Percentiles rank a stretch among this genome's conserved stretches.
These are phyloP conservation scores for Anarrhichthys ocellatus DNA, from an alignment of 2,113 vertebrate genomes.

Conservation along the genomic window DNA sequence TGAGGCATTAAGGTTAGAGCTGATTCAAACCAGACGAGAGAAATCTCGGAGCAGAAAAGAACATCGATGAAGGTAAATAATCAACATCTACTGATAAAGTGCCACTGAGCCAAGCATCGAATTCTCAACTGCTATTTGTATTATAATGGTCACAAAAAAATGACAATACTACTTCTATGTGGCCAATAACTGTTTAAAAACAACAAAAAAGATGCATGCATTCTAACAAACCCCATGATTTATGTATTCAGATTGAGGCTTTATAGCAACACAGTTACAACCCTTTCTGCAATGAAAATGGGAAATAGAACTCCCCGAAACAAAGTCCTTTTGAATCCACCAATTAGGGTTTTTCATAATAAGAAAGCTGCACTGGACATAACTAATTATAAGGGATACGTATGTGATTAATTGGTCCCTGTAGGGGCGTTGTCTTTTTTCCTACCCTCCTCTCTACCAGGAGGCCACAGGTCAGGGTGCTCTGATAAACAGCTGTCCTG, in stretches of 20 bases:
- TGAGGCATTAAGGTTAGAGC: not conserved
- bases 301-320: not conserved
- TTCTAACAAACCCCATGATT: not conserved
- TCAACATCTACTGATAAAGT: not conserved
- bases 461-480: slow-evolving; percentile 9
- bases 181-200: not conserved
- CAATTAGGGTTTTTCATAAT: not conserved
- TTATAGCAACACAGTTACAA: not conserved
- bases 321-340: not conserved
- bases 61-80: slow-evolving; percentile 6
- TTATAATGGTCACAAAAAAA: not conserved
- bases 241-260: not conserved
- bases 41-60: not conserved
- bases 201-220: not conserved
- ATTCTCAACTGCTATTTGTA: not conserved
- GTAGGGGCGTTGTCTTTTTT: not conserved
- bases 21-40: not conserved
- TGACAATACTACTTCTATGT: not conserved
- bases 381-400: not conserved
- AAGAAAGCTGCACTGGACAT: not conserved
- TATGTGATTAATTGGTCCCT: not conserved
- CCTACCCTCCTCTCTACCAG: not conserved
- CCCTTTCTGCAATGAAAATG: not conserved
- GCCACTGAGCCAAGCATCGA: not conserved
- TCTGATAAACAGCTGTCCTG: not conserved